These are phyloP conservation scores for Pelodytes ibericus DNA, from an alignment of 2,797 vertebrate genomes.

Conservation along the genomic window DNA sequence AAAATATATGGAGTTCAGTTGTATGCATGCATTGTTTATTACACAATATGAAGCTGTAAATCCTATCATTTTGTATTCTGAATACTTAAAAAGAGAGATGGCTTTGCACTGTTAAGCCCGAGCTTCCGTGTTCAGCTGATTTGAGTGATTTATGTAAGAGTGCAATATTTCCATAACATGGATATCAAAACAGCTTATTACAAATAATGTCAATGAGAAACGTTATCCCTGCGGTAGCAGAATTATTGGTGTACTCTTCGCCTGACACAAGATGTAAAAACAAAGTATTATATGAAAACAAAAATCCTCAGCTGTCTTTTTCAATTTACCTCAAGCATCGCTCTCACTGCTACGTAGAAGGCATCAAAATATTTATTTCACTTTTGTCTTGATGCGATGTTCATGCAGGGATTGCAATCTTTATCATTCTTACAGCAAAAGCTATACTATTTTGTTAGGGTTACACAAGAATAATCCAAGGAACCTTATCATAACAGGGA, in stretches of 20 bases:
- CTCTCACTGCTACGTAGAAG: conserved; percentile 13
- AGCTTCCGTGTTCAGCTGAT: neutral
- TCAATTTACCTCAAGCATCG: conserved; percentile 20
- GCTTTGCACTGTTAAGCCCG: neutral
- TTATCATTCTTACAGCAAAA: neutral
- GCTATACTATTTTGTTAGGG: too few species aligned
- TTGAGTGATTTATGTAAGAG: neutral
- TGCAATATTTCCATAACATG: conserved; percentile 5
- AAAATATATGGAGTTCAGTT: too few species aligned
- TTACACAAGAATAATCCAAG: too few species aligned
- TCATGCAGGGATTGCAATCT: conserved; percentile 13
- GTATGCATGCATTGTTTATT: too few species aligned
- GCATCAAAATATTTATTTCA: conserved; percentile 13
- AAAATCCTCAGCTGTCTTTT: conserved; percentile 16
- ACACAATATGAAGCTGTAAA: too few species aligned
- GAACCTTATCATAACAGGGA: too few species aligned
- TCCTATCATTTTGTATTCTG: neutral
- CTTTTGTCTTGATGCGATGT: neutral
- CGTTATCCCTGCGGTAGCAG: conserved; percentile 13
- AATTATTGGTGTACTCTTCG: neutral
- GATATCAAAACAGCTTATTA: neutral
- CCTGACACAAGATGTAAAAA: conserved; percentile 31
- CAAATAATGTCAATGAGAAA: conserved; percentile 22
- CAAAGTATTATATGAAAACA: conserved; percentile 18
- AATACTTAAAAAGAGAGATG: neutral